Percentiles rank a stretch among this genome's conserved stretches.
Conservation (phyloP, 2,797 vertebrate genomes). For the Cossypha caffra region DNA sequence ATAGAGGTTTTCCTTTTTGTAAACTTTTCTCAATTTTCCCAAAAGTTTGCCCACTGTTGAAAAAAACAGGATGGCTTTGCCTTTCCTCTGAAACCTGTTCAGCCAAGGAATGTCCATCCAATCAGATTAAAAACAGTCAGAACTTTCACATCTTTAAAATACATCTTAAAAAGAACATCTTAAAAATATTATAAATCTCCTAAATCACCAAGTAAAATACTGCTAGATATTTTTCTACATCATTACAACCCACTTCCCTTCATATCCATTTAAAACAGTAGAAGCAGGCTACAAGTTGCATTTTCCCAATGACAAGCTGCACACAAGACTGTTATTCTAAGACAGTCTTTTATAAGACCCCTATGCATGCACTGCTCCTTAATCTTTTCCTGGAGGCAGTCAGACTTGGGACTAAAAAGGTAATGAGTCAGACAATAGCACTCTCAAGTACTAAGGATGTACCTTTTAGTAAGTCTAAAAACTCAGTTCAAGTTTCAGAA, state of each 20-base stretch:
- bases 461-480: neutral
- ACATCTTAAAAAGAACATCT: neutral
- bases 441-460: neutral
- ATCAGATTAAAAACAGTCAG: neutral
- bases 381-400: neutral
- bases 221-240: neutral
- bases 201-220: neutral
- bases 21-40: neutral
- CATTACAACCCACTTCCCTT: neutral
- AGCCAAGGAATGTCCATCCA: neutral
- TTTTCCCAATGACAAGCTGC: neutral
- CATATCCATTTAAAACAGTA: neutral
- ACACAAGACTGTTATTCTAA: neutral
- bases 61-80: neutral
- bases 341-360: neutral
- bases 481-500: neutral
- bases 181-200: neutral
- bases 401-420: neutral
- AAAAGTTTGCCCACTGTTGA: neutral
- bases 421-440: neutral
- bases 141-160: neutral
- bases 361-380: neutral
- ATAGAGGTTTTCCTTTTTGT: neutral
- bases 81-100: neutral
- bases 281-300: neutral